Conservation (phyloP, 2,797 vertebrate genomes). For the Hydrolagus colliei region DNA sequence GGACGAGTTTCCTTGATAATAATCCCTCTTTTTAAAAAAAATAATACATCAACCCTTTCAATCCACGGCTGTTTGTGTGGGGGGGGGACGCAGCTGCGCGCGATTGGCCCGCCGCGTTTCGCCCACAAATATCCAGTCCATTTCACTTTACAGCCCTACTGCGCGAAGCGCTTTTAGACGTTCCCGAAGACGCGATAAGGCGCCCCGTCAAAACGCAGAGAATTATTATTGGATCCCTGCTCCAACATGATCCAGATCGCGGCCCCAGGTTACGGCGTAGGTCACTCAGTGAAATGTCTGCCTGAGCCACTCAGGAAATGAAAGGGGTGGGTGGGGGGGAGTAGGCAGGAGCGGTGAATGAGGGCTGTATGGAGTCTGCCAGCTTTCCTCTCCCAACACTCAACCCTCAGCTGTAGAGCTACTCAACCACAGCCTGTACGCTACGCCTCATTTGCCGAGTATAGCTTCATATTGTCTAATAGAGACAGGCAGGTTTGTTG, state of each 20-base stretch:
- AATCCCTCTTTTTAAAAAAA: too few species aligned
- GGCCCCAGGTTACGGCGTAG: constrained; percentile 4
- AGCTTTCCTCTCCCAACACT: constrained; percentile 19
- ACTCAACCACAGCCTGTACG: constrained; percentile 26
- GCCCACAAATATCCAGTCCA: too few species aligned
- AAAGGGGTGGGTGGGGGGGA: background rate
- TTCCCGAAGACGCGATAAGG: too few species aligned
- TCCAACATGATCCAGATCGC: background rate
- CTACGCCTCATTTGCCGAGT: constrained; percentile 28
- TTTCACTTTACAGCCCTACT: too few species aligned
- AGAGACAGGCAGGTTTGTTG: constrained; percentile 28
- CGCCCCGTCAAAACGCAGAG: too few species aligned
- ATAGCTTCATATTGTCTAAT: constrained; percentile 33
- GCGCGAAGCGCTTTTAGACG: too few species aligned
- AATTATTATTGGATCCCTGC: too few species aligned
- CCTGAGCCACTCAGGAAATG: constrained; percentile 20
- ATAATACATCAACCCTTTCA: too few species aligned
- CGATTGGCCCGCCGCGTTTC: too few species aligned
- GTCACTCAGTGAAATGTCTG: constrained; percentile 22
- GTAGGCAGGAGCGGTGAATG: background rate
- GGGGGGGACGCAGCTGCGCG: too few species aligned
- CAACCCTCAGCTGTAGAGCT: constrained; percentile 21
- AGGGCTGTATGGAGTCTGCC: constrained; percentile 24
- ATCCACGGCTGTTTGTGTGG: too few species aligned
- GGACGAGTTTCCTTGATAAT: too few species aligned